Evolutionary conservation across 2,797 vertebrate genomes (phyloP).

Genomic region (Tympanoctomys barrerae): DNA sequence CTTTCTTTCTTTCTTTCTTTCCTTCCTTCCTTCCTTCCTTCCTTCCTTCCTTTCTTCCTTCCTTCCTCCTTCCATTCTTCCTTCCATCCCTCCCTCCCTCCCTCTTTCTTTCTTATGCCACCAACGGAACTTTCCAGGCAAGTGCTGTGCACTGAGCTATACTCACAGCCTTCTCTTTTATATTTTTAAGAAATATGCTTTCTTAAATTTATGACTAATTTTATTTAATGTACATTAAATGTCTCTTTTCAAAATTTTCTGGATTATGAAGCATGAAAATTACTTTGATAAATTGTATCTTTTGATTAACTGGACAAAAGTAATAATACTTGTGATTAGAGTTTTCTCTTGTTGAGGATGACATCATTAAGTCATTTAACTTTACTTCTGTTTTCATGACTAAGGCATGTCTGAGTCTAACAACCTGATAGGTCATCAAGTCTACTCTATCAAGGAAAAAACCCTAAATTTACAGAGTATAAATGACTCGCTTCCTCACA

Average conservation of each 20-base stretch:
- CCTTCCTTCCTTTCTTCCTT: too few relatives aligned
- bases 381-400: background rate
- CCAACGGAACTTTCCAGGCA: too few relatives aligned
- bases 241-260: background rate
- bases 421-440: conserved; percentile 3
- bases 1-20: too few relatives aligned
- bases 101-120: too few relatives aligned
- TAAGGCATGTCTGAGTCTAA: background rate
- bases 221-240: background rate
- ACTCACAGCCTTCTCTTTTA: background rate
- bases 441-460: background rate
- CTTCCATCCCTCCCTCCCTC: too few relatives aligned
- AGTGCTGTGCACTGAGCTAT: too few relatives aligned
- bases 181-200: background rate
- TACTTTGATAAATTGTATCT: background rate
- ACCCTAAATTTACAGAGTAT: background rate
- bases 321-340: background rate
- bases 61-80: too few relatives aligned
- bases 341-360: background rate
- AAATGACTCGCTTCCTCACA: conserved; percentile 77
- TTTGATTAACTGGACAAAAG: background rate
- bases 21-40: too few relatives aligned
- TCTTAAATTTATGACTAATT: background rate
- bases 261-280: conserved; percentile 5
- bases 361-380: background rate